Evolutionary conservation across 1,140 invertebrate genomes (phyloP), one percentile per base, ranked within the genome.

Genomic region (Dendroctonus valens): DNA sequence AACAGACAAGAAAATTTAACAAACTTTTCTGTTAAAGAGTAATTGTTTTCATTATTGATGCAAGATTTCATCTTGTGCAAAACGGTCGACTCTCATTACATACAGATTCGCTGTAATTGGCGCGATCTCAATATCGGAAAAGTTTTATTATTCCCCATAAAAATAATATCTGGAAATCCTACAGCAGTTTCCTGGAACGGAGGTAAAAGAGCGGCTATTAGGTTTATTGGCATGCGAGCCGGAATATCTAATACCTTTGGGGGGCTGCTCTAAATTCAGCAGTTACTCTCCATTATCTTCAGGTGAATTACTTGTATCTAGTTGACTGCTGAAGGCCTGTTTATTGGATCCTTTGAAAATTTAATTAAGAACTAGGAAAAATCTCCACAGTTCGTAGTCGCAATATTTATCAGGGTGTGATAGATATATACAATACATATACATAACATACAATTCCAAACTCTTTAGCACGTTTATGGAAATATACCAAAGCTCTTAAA

Each of bases 151-250:
- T 38, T 40, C 49, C 38, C 52, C 42, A 50, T 65, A 65, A 65
- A 65, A 65, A 65, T 65, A 65, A 65, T 65, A 65, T 65, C 62
- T 65, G 62, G n/a, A 65, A 65, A 65, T 65, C 53, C 62, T 41
- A 39, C 39, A 14, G 53, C 62, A 65, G 44, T 65, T 65, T 52
- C 62, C n/a, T 50, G 38, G 49, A 65, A 50, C 40, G 40, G 46
- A 57, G 53, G 62, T 40, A 49, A 65, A 65, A 65, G 62, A 61
- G 41, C 9, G 26, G 44, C 62, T 39, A 65, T 65, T 57, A 65
- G 14, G 26, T 65, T 65, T 65, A 65, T 65, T 65, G 62, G 41
- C 46, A 41, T 14, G 62, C 52, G 26, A 55, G 26, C 53, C 62
- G 48, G 62, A 65, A 65, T 65, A 57, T 65, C 62, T 44, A 65